Conservation (phyloP, 2,113 vertebrate species). For the Sebastes schlegelii region DNA sequence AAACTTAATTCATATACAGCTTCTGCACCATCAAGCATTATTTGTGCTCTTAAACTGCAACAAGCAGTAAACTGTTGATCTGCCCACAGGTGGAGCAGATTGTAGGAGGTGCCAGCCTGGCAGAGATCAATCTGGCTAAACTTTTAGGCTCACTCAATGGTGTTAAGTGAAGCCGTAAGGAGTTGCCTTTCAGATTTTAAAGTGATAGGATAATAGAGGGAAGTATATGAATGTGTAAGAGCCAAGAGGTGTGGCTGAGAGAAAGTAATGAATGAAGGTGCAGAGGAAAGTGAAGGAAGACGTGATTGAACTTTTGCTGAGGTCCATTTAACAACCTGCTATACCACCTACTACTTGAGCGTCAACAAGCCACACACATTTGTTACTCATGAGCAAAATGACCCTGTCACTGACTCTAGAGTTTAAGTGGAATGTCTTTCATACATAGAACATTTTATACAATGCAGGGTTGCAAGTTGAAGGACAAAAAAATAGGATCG, state of each 20-base stretch:
- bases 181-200: constrained; percentile 28
- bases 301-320: constrained; percentile 32
- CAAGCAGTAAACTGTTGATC: neutral
- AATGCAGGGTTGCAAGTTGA: no score
- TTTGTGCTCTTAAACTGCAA: no score
- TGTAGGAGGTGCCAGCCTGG: constrained; percentile 1
- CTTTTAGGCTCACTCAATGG: neutral
- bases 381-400: constrained; percentile 32
- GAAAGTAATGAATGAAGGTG: constrained; percentile 45
- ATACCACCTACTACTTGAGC: constrained; percentile 11
- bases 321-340: constrained; percentile 51
- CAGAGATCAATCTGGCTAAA: neutral
- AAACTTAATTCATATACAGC: no score
- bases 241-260: constrained; percentile 46
- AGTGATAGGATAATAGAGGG: constrained; percentile 18
- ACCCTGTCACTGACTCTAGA: neutral
- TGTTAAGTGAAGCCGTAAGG: constrained; percentile 17
- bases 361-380: constrained; percentile 26
- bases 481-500: no score
- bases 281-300: constrained; percentile 37
- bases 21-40: no score
- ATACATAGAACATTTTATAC: neutral
- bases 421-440: neutral
- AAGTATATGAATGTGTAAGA: constrained; percentile 22
- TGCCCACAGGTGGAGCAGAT: constrained; percentile 1